phyloP scores from a whole-genome alignment of 2,888 invertebrate species.

The Ochropleura leucogaster region DNA sequence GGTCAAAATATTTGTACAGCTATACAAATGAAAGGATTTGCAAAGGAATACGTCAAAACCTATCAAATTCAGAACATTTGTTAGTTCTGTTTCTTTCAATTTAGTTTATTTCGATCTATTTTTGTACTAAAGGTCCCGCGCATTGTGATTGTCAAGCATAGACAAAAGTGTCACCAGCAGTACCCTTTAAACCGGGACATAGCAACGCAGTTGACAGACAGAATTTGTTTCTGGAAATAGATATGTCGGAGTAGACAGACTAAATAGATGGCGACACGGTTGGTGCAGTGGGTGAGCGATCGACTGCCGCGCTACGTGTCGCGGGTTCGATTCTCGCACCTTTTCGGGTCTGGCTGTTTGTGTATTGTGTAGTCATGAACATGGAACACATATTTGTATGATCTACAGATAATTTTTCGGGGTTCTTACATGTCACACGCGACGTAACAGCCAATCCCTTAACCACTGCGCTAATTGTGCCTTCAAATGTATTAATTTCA shows the following conservation, averaged over 20 bases:
- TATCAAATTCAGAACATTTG: neutral
- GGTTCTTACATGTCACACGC: too few relatives aligned
- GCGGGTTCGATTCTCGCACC: too few relatives aligned
- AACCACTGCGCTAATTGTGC: too few relatives aligned
- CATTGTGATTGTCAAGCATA: neutral
- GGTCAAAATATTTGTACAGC: neutral
- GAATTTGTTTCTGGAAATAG: neutral
- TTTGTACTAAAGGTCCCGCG: neutral
- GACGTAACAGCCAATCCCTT: too few relatives aligned
- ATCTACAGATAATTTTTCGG: too few relatives aligned
- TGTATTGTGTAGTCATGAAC: too few relatives aligned
- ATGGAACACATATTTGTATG: too few relatives aligned
- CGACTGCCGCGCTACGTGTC: too few relatives aligned
- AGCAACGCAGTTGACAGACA: neutral
- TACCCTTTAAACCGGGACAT: neutral
- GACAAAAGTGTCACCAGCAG: slow-evolving; percentile 19
- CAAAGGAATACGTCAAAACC: neutral
- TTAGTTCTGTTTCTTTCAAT: neutral
- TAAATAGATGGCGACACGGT: too few relatives aligned
- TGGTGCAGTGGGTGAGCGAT: too few relatives aligned
- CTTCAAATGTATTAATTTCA: too few relatives aligned
- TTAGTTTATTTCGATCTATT: neutral
- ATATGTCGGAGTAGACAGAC: neutral
- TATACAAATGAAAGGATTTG: neutral
- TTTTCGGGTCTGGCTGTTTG: too few relatives aligned